phyloP scores from a whole-genome alignment of 2,888 invertebrate genomes.

The Cantharis rufa region DNA sequence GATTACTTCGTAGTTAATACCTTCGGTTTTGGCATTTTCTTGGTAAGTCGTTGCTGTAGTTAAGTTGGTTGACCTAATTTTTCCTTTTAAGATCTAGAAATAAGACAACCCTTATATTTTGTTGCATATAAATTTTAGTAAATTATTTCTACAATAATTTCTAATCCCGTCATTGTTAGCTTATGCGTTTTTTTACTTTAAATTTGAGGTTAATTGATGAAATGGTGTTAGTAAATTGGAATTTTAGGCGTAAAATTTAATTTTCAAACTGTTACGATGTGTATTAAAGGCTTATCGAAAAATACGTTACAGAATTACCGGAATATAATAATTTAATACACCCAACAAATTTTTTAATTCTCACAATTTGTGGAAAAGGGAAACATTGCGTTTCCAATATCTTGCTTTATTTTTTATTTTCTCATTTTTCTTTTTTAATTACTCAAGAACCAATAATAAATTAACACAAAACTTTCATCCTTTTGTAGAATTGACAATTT shows the following conservation, averaged over 20 bases:
- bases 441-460: neutral
- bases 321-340: too few relatives aligned
- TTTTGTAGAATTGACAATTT: neutral
- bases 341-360: neutral
- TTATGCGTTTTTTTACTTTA: neutral
- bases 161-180: neutral
- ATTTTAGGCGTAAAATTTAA: constrained; percentile 1
- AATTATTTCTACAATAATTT: neutral
- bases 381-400: neutral
- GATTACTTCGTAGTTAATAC: neutral
- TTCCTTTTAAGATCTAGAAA: constrained; percentile 29
- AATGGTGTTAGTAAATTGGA: neutral
- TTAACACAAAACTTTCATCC: neutral
- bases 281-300: neutral
- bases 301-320: neutral
- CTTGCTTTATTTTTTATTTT: neutral
- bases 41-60: constrained; percentile 30
- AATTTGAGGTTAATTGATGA: neutral
- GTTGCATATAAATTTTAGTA: neutral
- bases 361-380: neutral
- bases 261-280: neutral
- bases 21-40: constrained; percentile 18
- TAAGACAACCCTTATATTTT: constrained; percentile 22
- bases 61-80: constrained; percentile 32
- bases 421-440: neutral